Evolutionary conservation across 2,888 invertebrate genomes (phyloP), one percentile per base, ranked within the genome.

Genomic region (Eretmocerus hayati): DNA sequence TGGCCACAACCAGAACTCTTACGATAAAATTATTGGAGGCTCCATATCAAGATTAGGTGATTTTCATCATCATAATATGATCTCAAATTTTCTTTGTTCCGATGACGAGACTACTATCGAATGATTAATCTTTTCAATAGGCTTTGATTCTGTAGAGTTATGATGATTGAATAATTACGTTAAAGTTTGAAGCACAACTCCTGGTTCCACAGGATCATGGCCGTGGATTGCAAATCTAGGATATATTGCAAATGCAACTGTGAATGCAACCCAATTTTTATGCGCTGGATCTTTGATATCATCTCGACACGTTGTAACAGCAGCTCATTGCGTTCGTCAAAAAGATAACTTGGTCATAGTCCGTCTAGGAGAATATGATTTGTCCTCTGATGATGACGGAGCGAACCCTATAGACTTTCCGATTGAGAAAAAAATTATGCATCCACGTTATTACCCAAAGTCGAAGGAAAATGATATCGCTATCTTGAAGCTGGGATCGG

Each of bases 201-300:
- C n/a, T n/a, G n/a, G n/a, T n/a, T n/a, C n/a, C n/a, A n/a, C 52
- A 84, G 87, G 84, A 18, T 81, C 83, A 42, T 89, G 87, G 80
- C 90, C 90, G 1, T 90, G 89, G 88, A 78, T 87, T 58, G 81
- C 81, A 0, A 77, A 83, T 3, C 71, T 90, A 31, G 90, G 88
- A 0, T 90, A 86, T 64, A 75, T 73, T 53, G 39, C 39, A 30
- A 41, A 39, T 13, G 72, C 73, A 3, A 70, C 66, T 47, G 70
- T 72, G 59, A 70, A 72, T 23, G 72, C 62, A 36, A 13, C 37
- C 2, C 33, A 47, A n/a, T 54, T 48, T 48, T 22, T 72, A 45
- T 85, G 85, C 59, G 91, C 89, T 0, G 88, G 85, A 2, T 77
- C 81, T 15, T 72, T 89, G 18, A 77, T 89, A 57, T 79, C 81